Conservation (phyloP, 2,113 vertebrate species). For the Stictonetta naevosa region DNA sequence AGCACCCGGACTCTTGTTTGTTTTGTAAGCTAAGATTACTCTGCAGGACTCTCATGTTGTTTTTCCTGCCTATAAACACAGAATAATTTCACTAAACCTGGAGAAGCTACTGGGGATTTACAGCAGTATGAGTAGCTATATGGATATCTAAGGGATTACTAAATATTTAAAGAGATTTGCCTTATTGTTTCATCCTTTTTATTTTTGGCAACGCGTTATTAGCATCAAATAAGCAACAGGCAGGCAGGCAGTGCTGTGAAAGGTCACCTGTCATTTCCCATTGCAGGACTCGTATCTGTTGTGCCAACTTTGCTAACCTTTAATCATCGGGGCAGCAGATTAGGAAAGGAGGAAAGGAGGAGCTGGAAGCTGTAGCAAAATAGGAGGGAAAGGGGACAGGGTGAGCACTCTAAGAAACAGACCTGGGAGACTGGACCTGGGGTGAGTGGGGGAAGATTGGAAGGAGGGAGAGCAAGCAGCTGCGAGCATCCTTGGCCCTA, state of each 20-base stretch:
- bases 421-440: background rate
- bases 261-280: slow-evolving; percentile 42
- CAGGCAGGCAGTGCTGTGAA: background rate
- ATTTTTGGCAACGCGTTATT: slow-evolving; percentile 14
- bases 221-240: slow-evolving; percentile 15
- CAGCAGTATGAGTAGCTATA: background rate
- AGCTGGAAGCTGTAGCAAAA: background rate
- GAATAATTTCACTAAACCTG: slow-evolving; percentile 6
- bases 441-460: background rate
- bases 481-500: background rate
- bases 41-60: background rate
- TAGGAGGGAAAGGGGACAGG: background rate
- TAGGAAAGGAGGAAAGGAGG: background rate
- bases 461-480: background rate
- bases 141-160: background rate
- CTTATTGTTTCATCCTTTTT: slow-evolving; percentile 1
- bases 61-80: background rate
- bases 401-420: background rate
- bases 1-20: background rate
- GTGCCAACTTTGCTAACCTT: slow-evolving; percentile 29
- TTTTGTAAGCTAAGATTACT: slow-evolving; percentile 26
- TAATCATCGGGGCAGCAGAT: background rate
- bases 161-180: slow-evolving; percentile 4
- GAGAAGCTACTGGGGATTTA: background rate
- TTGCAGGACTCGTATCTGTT: background rate